Base-by-base conservation (phyloP, 1,140 invertebrate species). In the Nephila pilipes region DNA sequence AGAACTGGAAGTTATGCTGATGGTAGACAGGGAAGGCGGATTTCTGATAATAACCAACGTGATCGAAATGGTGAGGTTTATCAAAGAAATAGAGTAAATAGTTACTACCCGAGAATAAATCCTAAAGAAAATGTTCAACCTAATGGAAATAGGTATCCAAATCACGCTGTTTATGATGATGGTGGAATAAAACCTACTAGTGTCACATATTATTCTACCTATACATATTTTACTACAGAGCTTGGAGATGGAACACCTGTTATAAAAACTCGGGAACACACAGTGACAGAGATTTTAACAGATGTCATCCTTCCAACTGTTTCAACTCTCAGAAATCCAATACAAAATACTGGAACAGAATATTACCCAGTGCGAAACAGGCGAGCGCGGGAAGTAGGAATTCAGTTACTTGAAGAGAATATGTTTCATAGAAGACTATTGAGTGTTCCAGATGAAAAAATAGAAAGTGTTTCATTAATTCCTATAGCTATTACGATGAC, bases 221-320 rank as follows among this genome's bases (percentile, higher is more conserved):
- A 97, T 94, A 99, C 98, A 0, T 99, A 99, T 95, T 98, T 98
- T 95, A 98, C 98, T 0, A 99, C 94, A n/a, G 97, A 98, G 91
- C 98, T 98, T 94, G 97, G 97, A 8, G 97, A 98, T 94, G 97
- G 97, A 32, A 92, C 90, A 2, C 93, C 94, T 32, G 93, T 65
- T 58, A 97, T 98, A 1, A 97, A 85, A 58, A 93, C 65, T 3
- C 16, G 87, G 14, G 92, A 93, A 29, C 87, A 89, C 29, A 93
- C 92, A 12, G 87, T 89, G 5, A 93, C 92, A 2, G 92, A 93
- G 83, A 93, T 93, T 89, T 69, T 93, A 22, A 83, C 92, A n/a
- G 87, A 93, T 89, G 87, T 93, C 10, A 89, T 93, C 63, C 87
- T 93, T 65, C 92, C 92, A 5, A 93, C 92, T 20, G 91, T 93